Conservation (phyloP, 2,888 invertebrate genomes). For the Sarcophaga carnaria region DNA sequence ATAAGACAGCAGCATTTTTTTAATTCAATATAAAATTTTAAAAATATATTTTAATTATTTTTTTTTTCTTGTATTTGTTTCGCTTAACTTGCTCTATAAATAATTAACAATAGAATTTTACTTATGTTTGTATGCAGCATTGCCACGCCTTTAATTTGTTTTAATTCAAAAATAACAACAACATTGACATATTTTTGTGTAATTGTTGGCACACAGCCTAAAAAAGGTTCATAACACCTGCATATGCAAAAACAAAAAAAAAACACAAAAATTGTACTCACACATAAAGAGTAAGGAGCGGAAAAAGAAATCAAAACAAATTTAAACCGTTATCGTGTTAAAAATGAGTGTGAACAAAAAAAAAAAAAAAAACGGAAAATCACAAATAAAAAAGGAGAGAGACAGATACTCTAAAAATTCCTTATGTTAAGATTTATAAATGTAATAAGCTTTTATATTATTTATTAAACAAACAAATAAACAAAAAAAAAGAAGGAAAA, state of each 20-base stretch:
- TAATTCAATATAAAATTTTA: no score
- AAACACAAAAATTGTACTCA: not conserved
- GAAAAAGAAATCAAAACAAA: slow-evolving; percentile 4
- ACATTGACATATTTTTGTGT: slow-evolving; percentile 55
- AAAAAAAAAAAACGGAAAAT: not conserved
- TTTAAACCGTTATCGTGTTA: slow-evolving; percentile 12
- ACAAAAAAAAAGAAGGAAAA: not conserved
- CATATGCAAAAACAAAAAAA: slow-evolving; percentile 21
- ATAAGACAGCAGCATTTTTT: no score
- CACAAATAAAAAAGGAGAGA: not conserved
- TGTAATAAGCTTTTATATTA: slow-evolving; percentile 1
- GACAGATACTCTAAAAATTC: not conserved
- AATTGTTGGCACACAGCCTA: slow-evolving; percentile 57
- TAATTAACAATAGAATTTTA: not conserved
- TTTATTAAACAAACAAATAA: not conserved
- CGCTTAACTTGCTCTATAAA: no score
- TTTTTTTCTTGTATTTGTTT: no score
- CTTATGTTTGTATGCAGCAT: not conserved
- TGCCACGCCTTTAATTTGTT: slow-evolving; percentile 52
- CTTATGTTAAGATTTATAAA: not conserved
- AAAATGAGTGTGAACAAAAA: not conserved
- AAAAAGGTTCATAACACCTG: slow-evolving; percentile 54
- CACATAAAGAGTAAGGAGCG: slow-evolving; percentile 14
- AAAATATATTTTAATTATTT: no score
- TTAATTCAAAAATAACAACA: slow-evolving; percentile 45